Base-by-base conservation (phyloP, 2,888 invertebrate species). In the Drosophila kanekoi region DNA sequence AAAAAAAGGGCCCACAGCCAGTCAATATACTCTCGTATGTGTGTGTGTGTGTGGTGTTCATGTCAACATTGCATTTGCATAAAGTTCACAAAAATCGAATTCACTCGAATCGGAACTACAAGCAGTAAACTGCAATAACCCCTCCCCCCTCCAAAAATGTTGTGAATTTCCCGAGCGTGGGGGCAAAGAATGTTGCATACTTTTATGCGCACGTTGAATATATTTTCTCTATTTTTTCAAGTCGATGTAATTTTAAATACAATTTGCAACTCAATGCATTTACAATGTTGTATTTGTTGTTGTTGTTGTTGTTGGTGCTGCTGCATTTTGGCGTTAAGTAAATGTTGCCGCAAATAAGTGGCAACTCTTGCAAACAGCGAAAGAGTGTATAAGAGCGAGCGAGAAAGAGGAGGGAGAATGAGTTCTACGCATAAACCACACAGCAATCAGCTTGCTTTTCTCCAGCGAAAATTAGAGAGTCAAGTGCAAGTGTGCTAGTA, bases 341-440 rank as follows among this genome's bases (percentile, higher is more conserved):
- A 88, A 87, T 89, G 89, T 87, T 89, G 84, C 77, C 81, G 63
- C 79, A 83, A 80, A 82, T 84, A 89, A 88, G 89, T 86, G 89
- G 88, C 86, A 85, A 78, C 82, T 74, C 73, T 82, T 40, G 48
- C 40, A 58, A 51, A 38, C 38, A 40, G 43, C 28, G 32, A 28
- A 53, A 18, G 32, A 4, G n/a, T 1, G 18, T 3, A n/a, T n/a
- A 37, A 14, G 11, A 37, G 0, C 2, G 11, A 11, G 4, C 5
- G 32, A 3, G 11, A 5, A 9, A 23, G 18, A 4, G 32, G 1
- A 32, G 14, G 14, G 38, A 14, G 11, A 6, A 18, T 10, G 14
- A 37, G 18, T 11, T 62, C 43, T 56, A 49, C 47, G 38, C 56
- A 54, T 48, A 63, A 68, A 18, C 43, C 57, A 62, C 83, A 75